Conservation (phyloP, 2,888 invertebrate genomes). For the Tetragnatha montana region DNA sequence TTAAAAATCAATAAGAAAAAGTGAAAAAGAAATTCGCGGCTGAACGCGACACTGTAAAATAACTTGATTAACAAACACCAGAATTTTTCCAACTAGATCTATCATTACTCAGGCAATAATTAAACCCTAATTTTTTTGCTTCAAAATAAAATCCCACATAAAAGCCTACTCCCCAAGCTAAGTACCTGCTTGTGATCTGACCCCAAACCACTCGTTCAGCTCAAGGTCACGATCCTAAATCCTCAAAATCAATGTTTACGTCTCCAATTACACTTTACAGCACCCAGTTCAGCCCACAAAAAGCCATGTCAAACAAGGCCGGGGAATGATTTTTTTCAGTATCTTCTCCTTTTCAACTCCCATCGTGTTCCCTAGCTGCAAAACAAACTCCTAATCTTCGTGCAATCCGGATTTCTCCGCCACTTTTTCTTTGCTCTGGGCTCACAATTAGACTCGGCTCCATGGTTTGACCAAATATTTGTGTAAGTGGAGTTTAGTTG, state of each 20-base stretch:
- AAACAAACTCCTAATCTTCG: slow-evolving; percentile 25
- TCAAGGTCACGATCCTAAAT: background rate
- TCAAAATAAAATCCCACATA: background rate
- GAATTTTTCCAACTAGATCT: no score
- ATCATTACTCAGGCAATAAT: no score
- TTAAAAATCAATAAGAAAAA: no score
- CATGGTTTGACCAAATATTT: slow-evolving; percentile 40
- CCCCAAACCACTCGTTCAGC: no score
- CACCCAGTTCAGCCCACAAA: slow-evolving; percentile 11
- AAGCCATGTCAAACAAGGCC: background rate
- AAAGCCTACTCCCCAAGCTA: slow-evolving; percentile 3
- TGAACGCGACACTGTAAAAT: no score
- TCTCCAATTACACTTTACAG: background rate
- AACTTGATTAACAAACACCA: no score
- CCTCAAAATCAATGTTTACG: background rate
- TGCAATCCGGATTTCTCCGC: slow-evolving; percentile 12
- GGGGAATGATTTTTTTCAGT: slow-evolving; percentile 11
- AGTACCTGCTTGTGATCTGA: no score
- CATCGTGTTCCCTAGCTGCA: slow-evolving; percentile 41
- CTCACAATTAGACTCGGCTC: slow-evolving; percentile 24
- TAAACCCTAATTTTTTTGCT: no score
- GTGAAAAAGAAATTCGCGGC: no score
- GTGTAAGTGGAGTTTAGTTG: background rate
- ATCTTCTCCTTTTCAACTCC: background rate
- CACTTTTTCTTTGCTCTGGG: slow-evolving; percentile 23